phyloP scores from a whole-genome alignment of 2,888 invertebrate species.

The Boloria selene region DNA sequence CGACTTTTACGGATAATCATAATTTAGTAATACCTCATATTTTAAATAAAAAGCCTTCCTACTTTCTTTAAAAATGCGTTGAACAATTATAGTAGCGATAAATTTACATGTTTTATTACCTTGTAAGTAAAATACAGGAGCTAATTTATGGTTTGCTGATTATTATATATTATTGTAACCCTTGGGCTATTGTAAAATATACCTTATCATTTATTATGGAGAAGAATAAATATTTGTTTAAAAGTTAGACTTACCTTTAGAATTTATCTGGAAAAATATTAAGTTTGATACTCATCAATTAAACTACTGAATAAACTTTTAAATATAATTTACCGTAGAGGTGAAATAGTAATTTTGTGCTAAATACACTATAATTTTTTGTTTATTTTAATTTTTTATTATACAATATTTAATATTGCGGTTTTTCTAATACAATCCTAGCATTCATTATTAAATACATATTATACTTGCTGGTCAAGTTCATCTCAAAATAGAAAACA shows the following conservation, averaged over 20 bases:
- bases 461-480: not conserved
- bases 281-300: too few species aligned
- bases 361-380: too few species aligned
- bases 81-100: constrained; percentile 8
- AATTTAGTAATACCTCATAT: constrained; percentile 14
- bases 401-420: not conserved
- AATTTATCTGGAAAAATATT: too few species aligned
- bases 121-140: constrained; percentile 11
- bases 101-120: constrained; percentile 9
- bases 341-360: too few species aligned
- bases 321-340: too few species aligned
- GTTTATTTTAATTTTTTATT: too few species aligned
- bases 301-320: too few species aligned
- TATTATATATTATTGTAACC: constrained; percentile 8
- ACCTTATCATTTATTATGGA: constrained; percentile 4
- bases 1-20: constrained; percentile 20
- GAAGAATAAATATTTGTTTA: not conserved
- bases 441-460: constrained; percentile 8
- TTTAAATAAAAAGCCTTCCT: constrained; percentile 7
- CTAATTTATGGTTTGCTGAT: constrained; percentile 10
- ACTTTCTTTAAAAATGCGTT: constrained; percentile 15
- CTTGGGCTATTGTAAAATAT: not conserved
- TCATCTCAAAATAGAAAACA: constrained; percentile 36
- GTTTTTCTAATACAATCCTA: not conserved
- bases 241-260: too few species aligned